Evolutionary conservation across 2,888 invertebrate species (phyloP).

Genomic region (Netelia melanura): DNA sequence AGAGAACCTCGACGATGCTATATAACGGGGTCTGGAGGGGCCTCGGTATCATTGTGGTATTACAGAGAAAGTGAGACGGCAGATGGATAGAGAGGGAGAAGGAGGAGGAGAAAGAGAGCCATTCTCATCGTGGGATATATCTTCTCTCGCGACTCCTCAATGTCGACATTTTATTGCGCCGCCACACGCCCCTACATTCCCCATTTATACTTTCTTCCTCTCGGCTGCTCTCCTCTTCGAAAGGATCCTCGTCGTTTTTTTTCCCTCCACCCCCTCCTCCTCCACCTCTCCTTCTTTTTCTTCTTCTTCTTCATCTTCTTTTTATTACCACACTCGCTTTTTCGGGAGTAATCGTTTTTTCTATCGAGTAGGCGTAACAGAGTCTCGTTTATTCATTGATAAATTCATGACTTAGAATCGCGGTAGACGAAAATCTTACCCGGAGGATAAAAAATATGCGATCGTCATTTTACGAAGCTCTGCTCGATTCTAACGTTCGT

Average conservation of each 20-base stretch:
- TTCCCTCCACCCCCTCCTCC: not conserved
- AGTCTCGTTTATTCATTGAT: constrained; percentile 1
- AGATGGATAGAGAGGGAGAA: constrained; percentile 18
- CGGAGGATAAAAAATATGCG: no score
- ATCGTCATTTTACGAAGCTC: no score
- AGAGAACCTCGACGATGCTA: not conserved
- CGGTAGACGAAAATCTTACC: no score
- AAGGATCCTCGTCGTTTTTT: constrained; percentile 11
- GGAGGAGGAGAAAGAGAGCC: constrained; percentile 36
- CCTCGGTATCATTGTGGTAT: constrained; percentile 17
- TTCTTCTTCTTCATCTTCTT: not conserved
- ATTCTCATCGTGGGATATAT: constrained; percentile 56
- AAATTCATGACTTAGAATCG: not conserved
- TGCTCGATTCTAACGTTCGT: no score
- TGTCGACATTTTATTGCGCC: constrained; percentile 48
- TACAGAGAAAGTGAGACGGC: constrained; percentile 20
- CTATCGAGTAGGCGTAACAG: constrained; percentile 10
- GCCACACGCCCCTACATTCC: constrained; percentile 19
- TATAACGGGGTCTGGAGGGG: constrained; percentile 5
- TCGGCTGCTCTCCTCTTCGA: constrained; percentile 4
- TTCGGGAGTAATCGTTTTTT: not conserved
- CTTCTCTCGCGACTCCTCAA: constrained; percentile 68
- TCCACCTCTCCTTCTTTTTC: not conserved
- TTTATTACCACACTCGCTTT: not conserved
- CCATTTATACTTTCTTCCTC: constrained; percentile 24